Evolutionary conservation across 2,888 invertebrate species (phyloP).

Genomic region (Drosophila incognita): DNA sequence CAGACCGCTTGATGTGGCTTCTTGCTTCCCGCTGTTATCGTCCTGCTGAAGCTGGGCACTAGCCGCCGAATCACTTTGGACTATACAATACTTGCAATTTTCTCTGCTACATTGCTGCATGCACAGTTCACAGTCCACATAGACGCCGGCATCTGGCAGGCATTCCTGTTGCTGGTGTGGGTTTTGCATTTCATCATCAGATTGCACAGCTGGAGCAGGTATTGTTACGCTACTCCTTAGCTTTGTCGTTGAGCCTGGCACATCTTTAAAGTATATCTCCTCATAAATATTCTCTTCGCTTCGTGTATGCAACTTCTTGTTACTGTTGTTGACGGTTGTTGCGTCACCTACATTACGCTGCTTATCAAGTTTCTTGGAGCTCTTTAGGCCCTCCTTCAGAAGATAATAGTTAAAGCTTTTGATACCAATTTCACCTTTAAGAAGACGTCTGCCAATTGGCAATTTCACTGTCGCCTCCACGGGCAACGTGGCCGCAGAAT

Average conservation of each 20-base stretch:
- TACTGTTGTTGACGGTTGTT: background rate
- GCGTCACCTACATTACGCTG: slow-evolving; percentile 56
- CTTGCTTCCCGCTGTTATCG: slow-evolving; percentile 19
- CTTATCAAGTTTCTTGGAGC: slow-evolving; percentile 83
- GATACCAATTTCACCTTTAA: slow-evolving; percentile 85
- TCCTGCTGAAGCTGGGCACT: slow-evolving; percentile 21
- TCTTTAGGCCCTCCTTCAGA: slow-evolving; percentile 84
- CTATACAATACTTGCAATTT: slow-evolving; percentile 83
- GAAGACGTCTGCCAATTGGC: slow-evolving; percentile 84
- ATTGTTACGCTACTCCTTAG: slow-evolving; percentile 14
- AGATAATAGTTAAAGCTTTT: slow-evolving; percentile 85
- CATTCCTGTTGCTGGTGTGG: slow-evolving; percentile 42
- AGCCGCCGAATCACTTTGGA: slow-evolving; percentile 8
- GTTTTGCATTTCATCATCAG: slow-evolving; percentile 58
- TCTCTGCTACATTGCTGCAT: slow-evolving; percentile 84
- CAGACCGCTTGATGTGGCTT: slow-evolving; percentile 21
- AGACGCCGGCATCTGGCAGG: slow-evolving; percentile 49
- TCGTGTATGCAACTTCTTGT: slow-evolving; percentile 77
- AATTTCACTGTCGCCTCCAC: slow-evolving; percentile 69
- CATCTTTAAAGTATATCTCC: slow-evolving; percentile 84
- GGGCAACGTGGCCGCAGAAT: slow-evolving; percentile 54
- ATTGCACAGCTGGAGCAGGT: slow-evolving; percentile 32
- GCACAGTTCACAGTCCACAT: slow-evolving; percentile 83
- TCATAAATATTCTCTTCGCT: slow-evolving; percentile 85
- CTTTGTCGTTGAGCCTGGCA: slow-evolving; percentile 46